Evolutionary conservation across 2,888 invertebrate species (phyloP).

Genomic region (Lasioglossum calceatum): DNA sequence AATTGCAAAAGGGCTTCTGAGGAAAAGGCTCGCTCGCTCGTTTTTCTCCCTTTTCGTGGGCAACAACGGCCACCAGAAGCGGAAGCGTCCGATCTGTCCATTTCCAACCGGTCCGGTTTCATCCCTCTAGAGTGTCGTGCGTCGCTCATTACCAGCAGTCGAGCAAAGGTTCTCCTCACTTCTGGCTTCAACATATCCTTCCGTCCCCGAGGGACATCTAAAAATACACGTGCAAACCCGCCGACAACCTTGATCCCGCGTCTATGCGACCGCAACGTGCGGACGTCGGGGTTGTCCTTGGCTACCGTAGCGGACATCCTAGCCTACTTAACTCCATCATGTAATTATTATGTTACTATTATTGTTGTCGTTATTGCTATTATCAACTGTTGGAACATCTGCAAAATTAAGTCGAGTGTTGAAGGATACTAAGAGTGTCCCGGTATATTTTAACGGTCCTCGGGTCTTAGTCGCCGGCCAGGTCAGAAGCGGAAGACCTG

Average conservation of each 20-base stretch:
- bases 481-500: no score
- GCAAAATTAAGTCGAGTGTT: no score
- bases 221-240: conserved; percentile 52
- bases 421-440: no score
- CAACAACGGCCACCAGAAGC: conserved; percentile 30
- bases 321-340: not conserved
- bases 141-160: conserved; percentile 70
- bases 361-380: no score
- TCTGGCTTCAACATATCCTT: conserved; percentile 47
- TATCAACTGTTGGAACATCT: no score
- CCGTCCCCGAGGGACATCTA: conserved; percentile 47
- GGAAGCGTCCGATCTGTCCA: conserved; percentile 69
- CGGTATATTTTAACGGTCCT: no score
- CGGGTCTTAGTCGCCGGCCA: no score
- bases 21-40: conserved; percentile 56
- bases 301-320: not conserved
- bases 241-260: conserved; percentile 43
- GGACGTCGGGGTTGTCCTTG: not conserved
- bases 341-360: not conserved
- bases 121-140: conserved; percentile 62
- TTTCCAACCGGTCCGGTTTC: conserved; percentile 58
- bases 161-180: conserved; percentile 67
- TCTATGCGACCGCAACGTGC: not conserved
- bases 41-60: conserved; percentile 49
- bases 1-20: conserved; percentile 55